These are phyloP conservation scores for Drosophila orena DNA, from an alignment of 1,140 invertebrate genomes.

Conservation along the genomic window DNA sequence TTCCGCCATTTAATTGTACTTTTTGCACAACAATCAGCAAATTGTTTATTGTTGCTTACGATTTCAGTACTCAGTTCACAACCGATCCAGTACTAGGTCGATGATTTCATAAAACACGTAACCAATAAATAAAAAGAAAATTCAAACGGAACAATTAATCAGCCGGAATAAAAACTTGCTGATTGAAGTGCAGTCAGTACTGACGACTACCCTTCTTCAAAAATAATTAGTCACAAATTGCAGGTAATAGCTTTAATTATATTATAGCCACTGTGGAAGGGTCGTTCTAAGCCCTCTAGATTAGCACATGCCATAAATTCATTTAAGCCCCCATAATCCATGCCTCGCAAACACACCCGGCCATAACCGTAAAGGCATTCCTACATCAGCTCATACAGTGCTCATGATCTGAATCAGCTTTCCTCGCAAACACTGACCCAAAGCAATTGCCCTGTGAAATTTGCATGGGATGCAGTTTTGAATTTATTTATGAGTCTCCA, in stretches of 20 bases:
- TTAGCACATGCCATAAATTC: conserved; percentile 72
- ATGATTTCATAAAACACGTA: neutral
- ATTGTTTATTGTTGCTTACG: too few relatives aligned
- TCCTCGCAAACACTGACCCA: conserved; percentile 4
- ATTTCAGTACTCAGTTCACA: too few relatives aligned
- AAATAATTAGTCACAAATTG: conserved; percentile 1
- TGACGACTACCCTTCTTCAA: neutral
- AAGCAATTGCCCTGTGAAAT: conserved; percentile 46
- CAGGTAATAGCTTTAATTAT: neutral
- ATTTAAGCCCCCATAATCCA: conserved; percentile 68
- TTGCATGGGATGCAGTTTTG: conserved; percentile 67
- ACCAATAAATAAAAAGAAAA: neutral
- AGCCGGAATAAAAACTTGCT: neutral
- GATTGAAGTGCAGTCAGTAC: neutral
- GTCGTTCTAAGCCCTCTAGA: conserved; percentile 41
- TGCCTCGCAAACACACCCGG: conserved; percentile 12
- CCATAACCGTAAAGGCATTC: conserved; percentile 35
- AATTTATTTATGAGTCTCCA: conserved; percentile 72
- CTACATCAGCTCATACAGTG: conserved; percentile 51
- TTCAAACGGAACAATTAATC: neutral
- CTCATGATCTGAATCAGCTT: conserved; percentile 19
- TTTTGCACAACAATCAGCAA: too few relatives aligned
- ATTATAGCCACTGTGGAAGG: neutral
- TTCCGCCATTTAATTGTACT: neutral
- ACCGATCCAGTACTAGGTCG: neutral